phyloP scores from a whole-genome alignment of 2,888 invertebrate species.

The Cephus pygmeus region DNA sequence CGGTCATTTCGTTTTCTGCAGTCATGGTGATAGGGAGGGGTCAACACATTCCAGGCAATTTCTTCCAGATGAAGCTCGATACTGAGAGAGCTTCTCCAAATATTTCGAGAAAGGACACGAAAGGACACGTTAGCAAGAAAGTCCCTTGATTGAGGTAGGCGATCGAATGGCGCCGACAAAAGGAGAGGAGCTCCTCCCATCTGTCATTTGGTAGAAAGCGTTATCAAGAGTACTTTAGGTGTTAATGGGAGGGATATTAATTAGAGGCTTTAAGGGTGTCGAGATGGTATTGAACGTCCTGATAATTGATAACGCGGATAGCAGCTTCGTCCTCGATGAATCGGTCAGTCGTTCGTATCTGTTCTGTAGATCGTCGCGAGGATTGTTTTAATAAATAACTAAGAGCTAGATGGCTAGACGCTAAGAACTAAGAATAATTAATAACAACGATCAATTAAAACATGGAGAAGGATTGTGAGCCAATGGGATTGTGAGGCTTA shows the following conservation, averaged over 20 bases:
- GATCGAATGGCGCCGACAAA: neutral
- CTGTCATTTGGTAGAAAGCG: neutral
- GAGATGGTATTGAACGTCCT: neutral
- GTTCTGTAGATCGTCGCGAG: neutral
- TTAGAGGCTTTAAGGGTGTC: neutral
- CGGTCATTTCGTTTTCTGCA: neutral
- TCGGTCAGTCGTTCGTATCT: neutral
- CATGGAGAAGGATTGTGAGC: neutral
- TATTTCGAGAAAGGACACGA: neutral
- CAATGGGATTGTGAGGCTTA: neutral
- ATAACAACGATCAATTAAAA: neutral
- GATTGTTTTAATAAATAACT: neutral
- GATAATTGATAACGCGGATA: neutral
- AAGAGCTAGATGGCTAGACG: neutral
- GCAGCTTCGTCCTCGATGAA: neutral
- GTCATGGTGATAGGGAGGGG: neutral
- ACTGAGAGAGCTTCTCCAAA: neutral
- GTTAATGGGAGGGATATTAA: neutral
- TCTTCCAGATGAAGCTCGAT: neutral
- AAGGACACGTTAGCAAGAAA: neutral
- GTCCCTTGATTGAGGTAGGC: neutral
- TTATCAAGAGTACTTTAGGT: neutral
- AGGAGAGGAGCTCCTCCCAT: neutral
- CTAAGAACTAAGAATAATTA: neutral
- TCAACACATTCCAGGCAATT: neutral